Evolutionary conservation across 2,113 vertebrate species (phyloP).

Genomic region (Glareola pratincola): DNA sequence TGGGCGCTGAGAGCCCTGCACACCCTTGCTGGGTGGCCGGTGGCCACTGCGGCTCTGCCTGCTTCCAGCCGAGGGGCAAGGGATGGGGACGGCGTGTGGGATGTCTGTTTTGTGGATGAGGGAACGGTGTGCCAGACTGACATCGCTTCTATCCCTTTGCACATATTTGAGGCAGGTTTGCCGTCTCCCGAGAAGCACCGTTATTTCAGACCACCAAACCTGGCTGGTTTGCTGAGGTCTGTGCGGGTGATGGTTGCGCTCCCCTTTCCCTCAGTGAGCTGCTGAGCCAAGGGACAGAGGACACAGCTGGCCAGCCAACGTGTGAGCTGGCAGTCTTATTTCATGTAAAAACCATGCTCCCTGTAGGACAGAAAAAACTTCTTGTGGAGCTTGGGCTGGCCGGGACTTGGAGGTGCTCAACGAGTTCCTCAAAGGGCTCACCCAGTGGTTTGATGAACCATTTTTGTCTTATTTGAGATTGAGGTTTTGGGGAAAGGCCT

Average conservation of each 20-base stretch:
- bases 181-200: not conserved
- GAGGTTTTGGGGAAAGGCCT: not conserved
- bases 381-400: not conserved
- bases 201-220: not conserved
- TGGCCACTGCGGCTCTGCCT: not conserved
- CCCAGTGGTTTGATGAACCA: not conserved
- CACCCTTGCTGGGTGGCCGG: not conserved
- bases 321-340: not conserved
- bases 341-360: not conserved
- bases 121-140: not conserved
- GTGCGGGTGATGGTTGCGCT: not conserved
- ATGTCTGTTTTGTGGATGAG: not conserved
- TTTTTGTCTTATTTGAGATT: not conserved
- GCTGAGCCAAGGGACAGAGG: not conserved
- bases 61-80: not conserved
- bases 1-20: not conserved
- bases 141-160: not conserved
- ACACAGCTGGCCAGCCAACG: accelerated
- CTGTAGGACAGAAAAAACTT: not conserved
- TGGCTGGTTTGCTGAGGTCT: not conserved
- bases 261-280: not conserved
- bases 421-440: not conserved
- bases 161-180: not conserved
- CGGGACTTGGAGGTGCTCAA: not conserved
- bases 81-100: accelerated